These are phyloP conservation scores for Orientallactaga sibirica DNA, from an alignment of 2,797 vertebrate genomes.

Conservation along the genomic window DNA sequence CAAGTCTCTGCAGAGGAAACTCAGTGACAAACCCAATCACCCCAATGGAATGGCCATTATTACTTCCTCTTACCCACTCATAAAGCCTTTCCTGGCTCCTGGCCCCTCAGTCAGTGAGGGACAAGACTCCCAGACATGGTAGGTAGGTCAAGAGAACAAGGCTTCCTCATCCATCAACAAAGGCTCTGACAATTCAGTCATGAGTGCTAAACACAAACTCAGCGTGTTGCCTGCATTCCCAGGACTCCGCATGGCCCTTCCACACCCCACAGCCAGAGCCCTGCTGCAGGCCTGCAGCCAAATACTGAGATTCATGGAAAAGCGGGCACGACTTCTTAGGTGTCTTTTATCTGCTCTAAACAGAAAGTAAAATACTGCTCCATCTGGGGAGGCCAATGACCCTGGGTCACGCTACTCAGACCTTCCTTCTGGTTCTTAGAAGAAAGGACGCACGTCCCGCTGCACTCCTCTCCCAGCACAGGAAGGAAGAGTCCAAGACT, in stretches of 20 bases:
- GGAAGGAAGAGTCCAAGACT: background rate
- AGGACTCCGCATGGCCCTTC: background rate
- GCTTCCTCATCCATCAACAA: conserved; percentile 4
- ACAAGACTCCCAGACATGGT: conserved; percentile 34
- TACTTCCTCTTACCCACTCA: conserved; percentile 52
- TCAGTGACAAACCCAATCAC: background rate
- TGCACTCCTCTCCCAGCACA: background rate
- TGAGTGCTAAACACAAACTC: background rate
- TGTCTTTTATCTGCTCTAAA: background rate
- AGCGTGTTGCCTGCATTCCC: background rate
- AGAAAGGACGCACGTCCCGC: no score
- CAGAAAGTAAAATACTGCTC: background rate
- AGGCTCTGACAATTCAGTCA: background rate
- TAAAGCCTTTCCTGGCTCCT: conserved; percentile 65
- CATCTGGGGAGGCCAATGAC: accelerated
- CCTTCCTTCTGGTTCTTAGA: no score
- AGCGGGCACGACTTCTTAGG: background rate
- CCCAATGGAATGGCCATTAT: background rate
- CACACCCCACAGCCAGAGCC: background rate
- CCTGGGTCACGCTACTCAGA: background rate
- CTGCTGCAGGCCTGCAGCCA: background rate
- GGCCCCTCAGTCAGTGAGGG: background rate
- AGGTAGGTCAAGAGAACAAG: conserved; percentile 5
- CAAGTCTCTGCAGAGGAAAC: background rate
- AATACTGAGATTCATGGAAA: accelerated